phyloP scores from a whole-genome alignment of 2,113 vertebrate species.

The Glareola pratincola region DNA sequence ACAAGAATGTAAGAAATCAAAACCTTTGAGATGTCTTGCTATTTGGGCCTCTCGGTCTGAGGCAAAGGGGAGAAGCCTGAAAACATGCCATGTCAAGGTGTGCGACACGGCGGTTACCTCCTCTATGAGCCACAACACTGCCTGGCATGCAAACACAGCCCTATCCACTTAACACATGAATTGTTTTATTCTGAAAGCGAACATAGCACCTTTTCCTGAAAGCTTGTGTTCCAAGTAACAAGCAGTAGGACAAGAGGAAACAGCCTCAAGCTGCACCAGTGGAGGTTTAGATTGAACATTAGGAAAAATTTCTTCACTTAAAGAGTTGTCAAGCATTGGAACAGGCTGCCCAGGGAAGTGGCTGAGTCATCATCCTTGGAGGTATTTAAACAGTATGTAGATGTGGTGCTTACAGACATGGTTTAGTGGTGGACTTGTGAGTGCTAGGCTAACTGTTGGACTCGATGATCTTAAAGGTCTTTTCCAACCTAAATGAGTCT shows the following conservation, averaged over 20 bases:
- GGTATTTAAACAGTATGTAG: neutral
- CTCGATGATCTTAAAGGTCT: neutral
- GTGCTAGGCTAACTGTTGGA: neutral
- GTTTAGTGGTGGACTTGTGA: neutral
- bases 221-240: neutral
- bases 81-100: neutral
- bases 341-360: neutral
- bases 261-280: neutral
- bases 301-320: neutral
- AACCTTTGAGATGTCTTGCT: neutral
- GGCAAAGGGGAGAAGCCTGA: neutral
- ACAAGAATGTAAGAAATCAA: rapidly evolving
- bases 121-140: rapidly evolving
- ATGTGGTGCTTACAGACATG: no score
- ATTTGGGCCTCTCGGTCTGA: neutral
- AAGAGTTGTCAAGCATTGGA: neutral
- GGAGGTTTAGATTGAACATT: neutral
- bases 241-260: neutral
- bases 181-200: neutral
- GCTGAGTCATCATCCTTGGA: neutral
- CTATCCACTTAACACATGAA: neutral
- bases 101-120: neutral
- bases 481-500: neutral
- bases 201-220: neutral
- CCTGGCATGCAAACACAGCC: neutral